Percentiles rank a stretch among this genome's conserved stretches.
Conservation (phyloP, 1,140 invertebrate species). For the Saccostrea glomerata region DNA sequence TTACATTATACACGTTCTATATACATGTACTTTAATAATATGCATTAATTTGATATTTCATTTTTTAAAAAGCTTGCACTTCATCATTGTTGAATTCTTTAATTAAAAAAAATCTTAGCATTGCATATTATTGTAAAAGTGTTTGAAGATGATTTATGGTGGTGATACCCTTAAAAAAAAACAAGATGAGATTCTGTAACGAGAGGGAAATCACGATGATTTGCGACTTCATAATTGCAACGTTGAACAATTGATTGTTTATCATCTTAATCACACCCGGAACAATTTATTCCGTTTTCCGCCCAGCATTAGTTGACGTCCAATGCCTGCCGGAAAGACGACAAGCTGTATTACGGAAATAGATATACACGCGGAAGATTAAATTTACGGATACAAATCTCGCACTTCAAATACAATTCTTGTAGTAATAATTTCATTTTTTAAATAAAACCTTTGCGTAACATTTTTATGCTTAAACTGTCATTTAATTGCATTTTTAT, state of each 20-base stretch:
- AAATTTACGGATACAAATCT: neutral
- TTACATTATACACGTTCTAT: no score
- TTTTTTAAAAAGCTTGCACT: neutral
- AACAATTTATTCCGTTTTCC: constrained; percentile 36
- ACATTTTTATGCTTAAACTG: neutral
- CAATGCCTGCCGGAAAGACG: constrained; percentile 36
- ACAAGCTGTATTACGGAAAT: constrained; percentile 37
- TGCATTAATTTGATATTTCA: neutral
- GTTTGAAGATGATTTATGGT: no score
- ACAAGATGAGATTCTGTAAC: neutral
- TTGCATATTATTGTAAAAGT: neutral
- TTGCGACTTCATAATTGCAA: neutral
- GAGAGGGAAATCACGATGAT: neutral
- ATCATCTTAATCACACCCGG: constrained; percentile 35
- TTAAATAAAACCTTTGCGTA: neutral
- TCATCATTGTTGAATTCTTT: neutral
- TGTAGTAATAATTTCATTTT: neutral
- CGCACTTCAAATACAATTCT: neutral
- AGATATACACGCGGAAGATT: constrained; percentile 24
- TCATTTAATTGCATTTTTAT: neutral
- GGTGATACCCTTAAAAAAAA: no score
- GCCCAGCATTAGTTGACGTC: constrained; percentile 22
- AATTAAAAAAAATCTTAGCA: neutral
- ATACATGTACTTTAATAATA: neutral
- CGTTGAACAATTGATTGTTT: constrained; percentile 34